A percentile compares a stretch with the other conserved stretches of the same genome.
Evolutionary conservation across 2,797 vertebrate species (phyloP).

Genomic region (Meda fulgida): DNA sequence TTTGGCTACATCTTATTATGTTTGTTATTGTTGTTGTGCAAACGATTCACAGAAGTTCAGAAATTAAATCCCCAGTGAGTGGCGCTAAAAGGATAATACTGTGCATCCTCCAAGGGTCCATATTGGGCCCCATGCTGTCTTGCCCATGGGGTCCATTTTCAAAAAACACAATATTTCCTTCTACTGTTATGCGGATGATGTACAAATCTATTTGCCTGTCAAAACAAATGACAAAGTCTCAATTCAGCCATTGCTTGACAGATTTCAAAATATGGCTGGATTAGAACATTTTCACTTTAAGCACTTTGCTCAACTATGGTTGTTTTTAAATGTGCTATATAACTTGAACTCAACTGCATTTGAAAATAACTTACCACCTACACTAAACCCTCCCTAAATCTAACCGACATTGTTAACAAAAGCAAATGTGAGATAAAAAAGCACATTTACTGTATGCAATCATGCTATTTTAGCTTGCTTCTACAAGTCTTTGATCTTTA

Average conservation of each 20-base stretch:
- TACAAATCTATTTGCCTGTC: not conserved
- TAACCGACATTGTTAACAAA: not conserved
- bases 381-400: not conserved
- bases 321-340: too few species aligned
- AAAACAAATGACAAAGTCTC: not conserved
- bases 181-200: not conserved
- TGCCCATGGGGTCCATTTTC: not conserved
- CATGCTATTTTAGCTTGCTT: too few species aligned
- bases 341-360: not conserved
- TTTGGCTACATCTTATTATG: not conserved
- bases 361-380: not conserved
- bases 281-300: not conserved
- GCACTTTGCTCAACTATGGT: too few species aligned
- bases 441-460: too few species aligned
- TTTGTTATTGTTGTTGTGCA: not conserved
- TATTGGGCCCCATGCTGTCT: not conserved
- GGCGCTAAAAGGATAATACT: too few species aligned
- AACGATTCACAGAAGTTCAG: too few species aligned
- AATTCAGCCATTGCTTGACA: not conserved
- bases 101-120: not conserved
- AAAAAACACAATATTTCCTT: not conserved
- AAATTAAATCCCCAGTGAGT: too few species aligned
- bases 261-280: not conserved
- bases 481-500: too few species aligned
- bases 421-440: too few species aligned